Conservation (phyloP, 1,140 invertebrate species). For the Psilanteris sp. region DNA sequence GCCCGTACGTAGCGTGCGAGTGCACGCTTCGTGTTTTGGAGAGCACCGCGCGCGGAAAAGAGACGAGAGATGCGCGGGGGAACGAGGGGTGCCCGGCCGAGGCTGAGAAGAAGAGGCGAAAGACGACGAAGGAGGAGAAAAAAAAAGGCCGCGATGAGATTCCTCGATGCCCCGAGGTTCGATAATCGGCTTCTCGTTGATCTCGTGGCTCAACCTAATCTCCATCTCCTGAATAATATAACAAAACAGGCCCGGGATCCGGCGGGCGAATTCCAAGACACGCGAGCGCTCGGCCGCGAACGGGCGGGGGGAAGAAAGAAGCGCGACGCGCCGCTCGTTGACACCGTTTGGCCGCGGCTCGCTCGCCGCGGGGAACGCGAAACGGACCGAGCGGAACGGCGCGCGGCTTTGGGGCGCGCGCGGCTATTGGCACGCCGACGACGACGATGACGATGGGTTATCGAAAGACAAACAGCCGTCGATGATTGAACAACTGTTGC, state of each 20-base stretch:
- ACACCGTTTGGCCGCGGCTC: no score
- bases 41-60: conserved; percentile 7
- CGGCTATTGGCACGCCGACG: no score
- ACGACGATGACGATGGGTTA: conserved; percentile 34
- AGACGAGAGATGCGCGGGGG: conserved; percentile 44
- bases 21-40: conserved; percentile 40
- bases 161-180: conserved; percentile 25
- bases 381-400: conserved; percentile 11
- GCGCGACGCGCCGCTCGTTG: no score
- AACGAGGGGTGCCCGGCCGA: no score
- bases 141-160: conserved; percentile 42
- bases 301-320: neutral
- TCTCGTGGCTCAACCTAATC: conserved; percentile 52
- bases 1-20: conserved; percentile 21
- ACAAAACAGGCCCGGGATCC: conserved; percentile 6
- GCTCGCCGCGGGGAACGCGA: conserved; percentile 21
- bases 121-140: neutral
- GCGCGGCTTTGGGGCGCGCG: neutral
- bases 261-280: conserved; percentile 24
- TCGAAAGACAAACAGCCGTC: conserved; percentile 23
- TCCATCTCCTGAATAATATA: conserved; percentile 54
- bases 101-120: neutral
- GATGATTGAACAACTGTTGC: conserved; percentile 36
- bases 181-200: conserved; percentile 53
- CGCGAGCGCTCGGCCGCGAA: no score